These are phyloP conservation scores for Leptogaster cylindrica DNA, from an alignment of 2,888 invertebrate genomes.

Conservation along the genomic window DNA sequence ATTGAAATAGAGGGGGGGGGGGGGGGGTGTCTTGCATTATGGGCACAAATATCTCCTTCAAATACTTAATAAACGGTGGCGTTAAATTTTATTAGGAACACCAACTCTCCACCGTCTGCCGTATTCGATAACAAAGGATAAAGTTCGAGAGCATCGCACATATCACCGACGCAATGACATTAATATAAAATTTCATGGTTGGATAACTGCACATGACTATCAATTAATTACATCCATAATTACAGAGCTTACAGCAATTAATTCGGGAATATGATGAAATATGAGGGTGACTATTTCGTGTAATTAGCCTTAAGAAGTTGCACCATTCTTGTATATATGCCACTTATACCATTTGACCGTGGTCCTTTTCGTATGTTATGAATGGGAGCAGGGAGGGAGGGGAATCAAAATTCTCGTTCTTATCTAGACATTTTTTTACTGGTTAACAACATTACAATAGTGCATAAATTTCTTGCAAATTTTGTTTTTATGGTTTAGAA, in stretches of 20 bases:
- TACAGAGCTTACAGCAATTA: slow-evolving; percentile 37
- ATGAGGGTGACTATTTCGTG: slow-evolving; percentile 31
- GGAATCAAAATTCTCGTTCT: background rate
- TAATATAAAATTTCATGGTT: slow-evolving; percentile 46
- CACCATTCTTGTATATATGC: slow-evolving; percentile 4
- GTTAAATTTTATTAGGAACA: slow-evolving; percentile 25
- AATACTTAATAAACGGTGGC: background rate
- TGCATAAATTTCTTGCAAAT: background rate
- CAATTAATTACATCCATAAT: slow-evolving; percentile 35
- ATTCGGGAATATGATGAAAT: slow-evolving; percentile 32
- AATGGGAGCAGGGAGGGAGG: background rate
- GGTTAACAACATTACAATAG: background rate
- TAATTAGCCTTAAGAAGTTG: slow-evolving; percentile 33
- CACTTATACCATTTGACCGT: background rate
- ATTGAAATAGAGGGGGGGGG: background rate
- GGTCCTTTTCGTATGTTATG: background rate
- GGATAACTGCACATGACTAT: slow-evolving; percentile 38
- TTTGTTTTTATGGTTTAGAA: no score
- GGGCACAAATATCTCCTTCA: slow-evolving; percentile 8
- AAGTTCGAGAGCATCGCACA: slow-evolving; percentile 22
- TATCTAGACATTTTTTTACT: no score
- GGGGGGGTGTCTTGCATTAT: background rate
- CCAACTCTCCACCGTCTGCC: background rate
- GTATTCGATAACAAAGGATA: slow-evolving; percentile 16
- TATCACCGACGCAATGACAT: slow-evolving; percentile 30